These are phyloP conservation scores for Chymomyza amoena DNA, from an alignment of 2,888 invertebrate species.

Conservation along the genomic window DNA sequence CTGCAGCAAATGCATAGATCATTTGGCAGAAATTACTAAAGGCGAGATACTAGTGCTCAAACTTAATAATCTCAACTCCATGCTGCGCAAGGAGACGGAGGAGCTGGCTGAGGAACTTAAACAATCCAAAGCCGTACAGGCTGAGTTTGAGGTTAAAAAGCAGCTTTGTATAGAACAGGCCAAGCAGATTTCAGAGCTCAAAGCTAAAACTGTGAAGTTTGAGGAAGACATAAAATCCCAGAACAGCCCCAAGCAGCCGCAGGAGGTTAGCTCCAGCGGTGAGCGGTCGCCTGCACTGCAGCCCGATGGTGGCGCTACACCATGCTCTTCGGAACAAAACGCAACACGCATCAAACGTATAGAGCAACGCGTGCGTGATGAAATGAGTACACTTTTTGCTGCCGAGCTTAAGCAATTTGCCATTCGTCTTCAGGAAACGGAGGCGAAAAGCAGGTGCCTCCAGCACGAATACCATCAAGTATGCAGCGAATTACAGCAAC, in stretches of 20 bases:
- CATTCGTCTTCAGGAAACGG: slow-evolving; percentile 77
- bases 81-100: slow-evolving; percentile 67
- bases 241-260: slow-evolving; percentile 66
- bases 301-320: slow-evolving; percentile 52
- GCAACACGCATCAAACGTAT: slow-evolving; percentile 60
- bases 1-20: slow-evolving; percentile 74
- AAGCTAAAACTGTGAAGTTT: slow-evolving; percentile 83
- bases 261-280: slow-evolving; percentile 3
- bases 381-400: slow-evolving; percentile 84
- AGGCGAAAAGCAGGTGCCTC: slow-evolving; percentile 58
- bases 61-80: background rate
- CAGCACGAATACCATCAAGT: slow-evolving; percentile 70
- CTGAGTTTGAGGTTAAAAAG: slow-evolving; percentile 75
- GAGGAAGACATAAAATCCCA: slow-evolving; percentile 83
- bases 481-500: slow-evolving; percentile 63
- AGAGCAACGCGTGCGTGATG: slow-evolving; percentile 82
- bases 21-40: slow-evolving; percentile 73
- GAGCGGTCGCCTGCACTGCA: background rate
- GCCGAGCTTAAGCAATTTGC: slow-evolving; percentile 81
- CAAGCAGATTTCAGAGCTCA: slow-evolving; percentile 81
- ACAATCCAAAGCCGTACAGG: slow-evolving; percentile 71
- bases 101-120: slow-evolving; percentile 71
- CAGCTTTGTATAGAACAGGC: slow-evolving; percentile 81
- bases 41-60: slow-evolving; percentile 36
- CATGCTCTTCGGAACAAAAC: slow-evolving; percentile 77